Conservation (phyloP, 2,888 invertebrate species). For the Odontomyia ornata region DNA sequence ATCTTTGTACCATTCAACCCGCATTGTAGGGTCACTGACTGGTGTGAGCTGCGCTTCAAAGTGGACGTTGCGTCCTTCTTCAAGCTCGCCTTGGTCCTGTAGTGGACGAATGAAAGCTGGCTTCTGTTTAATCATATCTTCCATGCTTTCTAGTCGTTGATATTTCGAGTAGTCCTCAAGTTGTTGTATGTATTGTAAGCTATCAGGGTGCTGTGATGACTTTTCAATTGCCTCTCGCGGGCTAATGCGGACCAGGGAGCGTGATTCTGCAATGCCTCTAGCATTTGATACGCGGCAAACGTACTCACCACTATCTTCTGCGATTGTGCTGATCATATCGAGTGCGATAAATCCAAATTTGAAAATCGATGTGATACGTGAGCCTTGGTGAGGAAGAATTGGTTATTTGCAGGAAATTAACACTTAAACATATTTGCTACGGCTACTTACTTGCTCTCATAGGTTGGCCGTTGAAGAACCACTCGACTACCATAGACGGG, state of each 20-base stretch:
- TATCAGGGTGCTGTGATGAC: conserved; percentile 89
- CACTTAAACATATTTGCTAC: conserved; percentile 27
- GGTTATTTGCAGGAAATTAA: too few species aligned
- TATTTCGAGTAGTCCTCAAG: conserved; percentile 90
- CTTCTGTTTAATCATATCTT: conserved; percentile 81
- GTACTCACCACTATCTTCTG: conserved; percentile 90
- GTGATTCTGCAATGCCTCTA: conserved; percentile 86
- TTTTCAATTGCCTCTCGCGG: conserved; percentile 86
- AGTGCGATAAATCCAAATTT: conserved; percentile 97
- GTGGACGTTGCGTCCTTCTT: conserved; percentile 91
- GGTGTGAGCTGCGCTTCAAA: conserved; percentile 93
- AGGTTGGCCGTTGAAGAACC: conserved; percentile 92
- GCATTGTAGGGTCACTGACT: conserved; percentile 92
- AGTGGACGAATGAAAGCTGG: conserved; percentile 90
- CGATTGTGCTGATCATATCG: conserved; percentile 85
- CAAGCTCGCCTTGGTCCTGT: conserved; percentile 84
- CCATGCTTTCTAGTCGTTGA: conserved; percentile 84
- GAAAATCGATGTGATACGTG: conserved; percentile 92
- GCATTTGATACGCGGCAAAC: conserved; percentile 87
- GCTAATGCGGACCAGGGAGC: conserved; percentile 81
- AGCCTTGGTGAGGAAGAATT: conserved; percentile 71
- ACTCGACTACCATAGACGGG: conserved; percentile 95
- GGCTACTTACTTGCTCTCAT: conserved; percentile 86
- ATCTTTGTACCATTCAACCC: conserved; percentile 95
- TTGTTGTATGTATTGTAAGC: conserved; percentile 88